Base-by-base conservation (phyloP, 2,888 invertebrate genomes). In the Hylaea fasciaria region DNA sequence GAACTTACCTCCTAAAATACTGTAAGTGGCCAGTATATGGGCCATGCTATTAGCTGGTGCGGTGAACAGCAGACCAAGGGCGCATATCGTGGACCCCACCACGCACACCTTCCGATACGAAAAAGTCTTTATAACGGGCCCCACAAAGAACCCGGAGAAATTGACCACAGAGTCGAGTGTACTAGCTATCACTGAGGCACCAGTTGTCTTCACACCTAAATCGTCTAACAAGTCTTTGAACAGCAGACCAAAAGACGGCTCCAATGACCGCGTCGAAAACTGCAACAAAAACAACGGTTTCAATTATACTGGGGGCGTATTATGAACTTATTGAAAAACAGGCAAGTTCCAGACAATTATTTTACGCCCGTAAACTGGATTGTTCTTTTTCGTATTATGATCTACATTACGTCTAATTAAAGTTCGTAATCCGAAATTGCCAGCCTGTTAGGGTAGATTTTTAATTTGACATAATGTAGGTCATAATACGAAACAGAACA, bases 161-260 rank as follows among this genome's bases (percentile, higher is more conserved):
- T 96, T 96, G 81, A 96, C 95, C 72, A 95, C 95, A 5, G 95
- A 95, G 82, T 96, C 96, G 73, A 96, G 88, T 28, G 95, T 94
- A 83, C 96, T 95, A 87, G 95, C 95, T 72, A 96, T 96, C 54
- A 96, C 86, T 4, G 96, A 94, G 0, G 96, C 95, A 44, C 96
- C 95, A 0, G 96, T 96, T 0, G 96, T 96, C 69, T 94, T 94
- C 48, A 96, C 95, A n/a, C 93, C 91, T 35, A 96, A 91, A 59
- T 95, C 94, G 57, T 92, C 91, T 54, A 96, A 85, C 39, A 95
- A 87, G 81, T 96, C 96, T 72, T 95, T 95, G 81, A 96, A 96
- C n/a, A 96, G 93, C 52, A 96, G 90, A 46, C 96, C 96, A 77
- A 96, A 96, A 0, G 96, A 96, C 54, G 96, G 96, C 82, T 96